Evolutionary conservation across 64 coral and sea anemone species (phyloP).

Genomic region (Catalaphyllia jardinei): DNA sequence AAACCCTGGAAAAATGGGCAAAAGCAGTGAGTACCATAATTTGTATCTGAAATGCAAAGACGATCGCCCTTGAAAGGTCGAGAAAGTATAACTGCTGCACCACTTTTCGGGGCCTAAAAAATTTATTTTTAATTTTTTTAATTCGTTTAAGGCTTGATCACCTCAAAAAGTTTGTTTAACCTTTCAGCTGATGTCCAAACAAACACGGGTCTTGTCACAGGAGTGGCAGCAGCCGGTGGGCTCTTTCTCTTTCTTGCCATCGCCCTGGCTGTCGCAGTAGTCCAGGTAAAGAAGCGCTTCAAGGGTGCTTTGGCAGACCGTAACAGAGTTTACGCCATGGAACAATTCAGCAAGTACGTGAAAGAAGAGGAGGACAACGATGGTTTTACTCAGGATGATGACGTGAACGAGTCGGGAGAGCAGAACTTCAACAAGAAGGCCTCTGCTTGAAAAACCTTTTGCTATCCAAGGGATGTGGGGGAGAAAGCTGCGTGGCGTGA

Average conservation of each 20-base stretch:
- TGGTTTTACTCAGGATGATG: constrained; percentile 1
- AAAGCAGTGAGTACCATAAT: background rate
- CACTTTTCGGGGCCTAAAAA: too few relatives aligned
- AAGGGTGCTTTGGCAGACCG: constrained; percentile 16
- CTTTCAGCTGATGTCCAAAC: constrained; percentile 13
- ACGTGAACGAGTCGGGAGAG: constrained; percentile 12
- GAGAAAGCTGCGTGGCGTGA: background rate
- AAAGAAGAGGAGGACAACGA: constrained; percentile 6
- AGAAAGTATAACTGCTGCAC: background rate
- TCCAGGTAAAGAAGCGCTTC: constrained; percentile 11
- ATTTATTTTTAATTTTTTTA: background rate
- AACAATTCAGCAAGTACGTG: background rate
- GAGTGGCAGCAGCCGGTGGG: background rate
- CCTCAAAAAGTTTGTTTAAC: background rate
- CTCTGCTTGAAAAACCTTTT: background rate
- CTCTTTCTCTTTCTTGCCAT: constrained; percentile 10
- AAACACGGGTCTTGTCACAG: constrained; percentile 2
- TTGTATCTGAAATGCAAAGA: background rate
- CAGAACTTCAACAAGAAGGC: background rate
- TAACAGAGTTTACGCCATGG: constrained; percentile 19
- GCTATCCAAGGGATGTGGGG: background rate
- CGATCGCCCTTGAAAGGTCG: background rate
- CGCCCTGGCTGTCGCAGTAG: background rate
- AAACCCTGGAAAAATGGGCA: background rate
- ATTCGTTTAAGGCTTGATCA: background rate